Percentiles rank a stretch among this genome's conserved stretches.
phyloP scores from a whole-genome alignment of 2,797 vertebrate species.

The Taenioides sp. region DNA sequence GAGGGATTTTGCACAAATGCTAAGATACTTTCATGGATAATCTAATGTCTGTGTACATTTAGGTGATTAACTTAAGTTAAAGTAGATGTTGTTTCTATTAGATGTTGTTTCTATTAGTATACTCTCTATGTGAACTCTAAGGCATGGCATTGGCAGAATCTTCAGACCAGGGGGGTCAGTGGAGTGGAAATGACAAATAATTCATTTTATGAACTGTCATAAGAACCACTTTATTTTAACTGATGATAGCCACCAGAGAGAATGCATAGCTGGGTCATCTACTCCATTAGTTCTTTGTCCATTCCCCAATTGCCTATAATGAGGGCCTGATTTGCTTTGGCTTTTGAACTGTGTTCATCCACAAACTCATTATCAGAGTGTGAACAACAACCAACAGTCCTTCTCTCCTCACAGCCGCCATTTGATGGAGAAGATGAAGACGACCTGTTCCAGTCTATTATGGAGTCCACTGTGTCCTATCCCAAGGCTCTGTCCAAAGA shows the following conservation, averaged over 20 bases:
- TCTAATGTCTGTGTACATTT: too few relatives aligned
- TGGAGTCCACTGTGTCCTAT: conserved; percentile 96
- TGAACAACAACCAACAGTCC: conserved; percentile 4
- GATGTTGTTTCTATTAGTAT: not conserved
- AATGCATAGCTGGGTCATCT: conserved; percentile 55
- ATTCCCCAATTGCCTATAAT: conserved; percentile 22
- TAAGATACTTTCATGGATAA: too few relatives aligned
- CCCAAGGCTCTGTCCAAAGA: conserved; percentile 94
- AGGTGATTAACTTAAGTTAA: too few relatives aligned
- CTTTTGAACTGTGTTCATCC: not conserved
- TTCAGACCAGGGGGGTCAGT: conserved; percentile 29
- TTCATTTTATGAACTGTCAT: conserved; percentile 65
- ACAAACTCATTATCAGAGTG: not conserved
- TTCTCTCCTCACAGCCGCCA: conserved; percentile 78
- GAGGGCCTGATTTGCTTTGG: conserved; percentile 9
- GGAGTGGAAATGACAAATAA: conserved; percentile 67
- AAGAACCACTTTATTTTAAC: conserved; percentile 65
- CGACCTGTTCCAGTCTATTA: conserved; percentile 95
- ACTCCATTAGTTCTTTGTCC: conserved; percentile 47
- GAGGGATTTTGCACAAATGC: too few relatives aligned
- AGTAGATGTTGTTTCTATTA: not conserved
- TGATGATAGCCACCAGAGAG: conserved; percentile 60
- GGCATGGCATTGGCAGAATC: conserved; percentile 41
- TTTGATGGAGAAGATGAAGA: conserved; percentile 97
- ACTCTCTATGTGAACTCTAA: conserved; percentile 38